phyloP scores from a whole-genome alignment of 2,113 vertebrate genomes.

The Sinosuthora webbiana region DNA sequence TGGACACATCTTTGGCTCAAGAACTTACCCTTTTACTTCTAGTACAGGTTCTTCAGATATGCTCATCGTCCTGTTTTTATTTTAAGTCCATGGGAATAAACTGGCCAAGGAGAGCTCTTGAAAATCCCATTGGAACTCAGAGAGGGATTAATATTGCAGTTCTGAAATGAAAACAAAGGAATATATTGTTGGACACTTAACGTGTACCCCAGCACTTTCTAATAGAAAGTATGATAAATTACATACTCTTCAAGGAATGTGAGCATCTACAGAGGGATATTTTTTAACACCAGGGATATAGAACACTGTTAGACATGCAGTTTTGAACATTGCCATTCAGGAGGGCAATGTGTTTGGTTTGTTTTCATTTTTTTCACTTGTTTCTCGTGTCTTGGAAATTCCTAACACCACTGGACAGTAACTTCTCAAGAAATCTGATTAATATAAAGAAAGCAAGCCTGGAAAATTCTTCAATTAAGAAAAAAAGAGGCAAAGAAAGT shows the following conservation, averaged over 20 bases:
- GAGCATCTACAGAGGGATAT: not conserved
- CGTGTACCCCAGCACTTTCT: not conserved
- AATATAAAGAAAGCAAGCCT: not conserved
- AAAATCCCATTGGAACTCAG: not conserved
- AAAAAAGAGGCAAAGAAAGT: not conserved
- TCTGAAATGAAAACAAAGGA: not conserved
- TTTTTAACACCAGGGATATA: not conserved
- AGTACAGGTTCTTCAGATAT: not conserved
- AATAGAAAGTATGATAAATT: not conserved
- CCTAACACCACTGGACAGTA: not conserved
- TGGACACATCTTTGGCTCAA: not conserved
- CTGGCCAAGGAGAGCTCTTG: not conserved
- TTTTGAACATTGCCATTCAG: not conserved
- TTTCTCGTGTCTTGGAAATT: not conserved
- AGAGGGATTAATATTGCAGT: not conserved
- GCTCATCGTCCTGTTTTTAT: not conserved
- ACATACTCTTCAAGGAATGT: not conserved
- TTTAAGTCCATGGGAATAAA: not conserved
- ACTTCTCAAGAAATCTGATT: not conserved
- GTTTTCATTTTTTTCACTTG: not conserved
- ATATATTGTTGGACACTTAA: not conserved
- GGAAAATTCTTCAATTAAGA: not conserved
- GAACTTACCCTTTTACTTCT: not conserved
- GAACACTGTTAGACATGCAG: not conserved
- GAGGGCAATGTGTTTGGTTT: not conserved